Base-by-base conservation (phyloP, 2,888 invertebrate genomes). In the Eulithis prunata region DNA sequence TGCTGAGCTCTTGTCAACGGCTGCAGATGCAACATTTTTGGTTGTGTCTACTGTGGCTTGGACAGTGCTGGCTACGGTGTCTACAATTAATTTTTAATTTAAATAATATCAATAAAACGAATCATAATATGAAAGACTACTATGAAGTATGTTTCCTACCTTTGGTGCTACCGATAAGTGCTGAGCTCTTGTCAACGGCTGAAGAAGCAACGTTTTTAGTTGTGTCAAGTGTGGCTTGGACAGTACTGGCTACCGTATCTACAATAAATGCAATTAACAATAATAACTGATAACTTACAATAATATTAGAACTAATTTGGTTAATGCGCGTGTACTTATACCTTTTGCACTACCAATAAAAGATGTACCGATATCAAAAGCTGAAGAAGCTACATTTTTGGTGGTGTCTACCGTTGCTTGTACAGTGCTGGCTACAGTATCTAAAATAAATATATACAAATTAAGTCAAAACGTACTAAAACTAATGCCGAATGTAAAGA, bases 11-110 rank as follows among this genome's bases (percentile, higher is more conserved):
- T 86, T 86, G 53, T 85, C 85, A 66, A 82, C 74, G 57, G 81
- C 84, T 14, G 85, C 73, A 12, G 83, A 76, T 5, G 87, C 82
- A 43, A 78, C 77, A 73, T 78, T 83, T 73, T 84, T 86, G 14
- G 85, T 83, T 10, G 84, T 82, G 68, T 84, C 86, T 73, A 88
- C 80, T 36, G 84, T 82, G 41, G 76, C 69, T 57, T 79, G 72
- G 21, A 77, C 78, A 38, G 86, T 84, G 62, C 75, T 83, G 52
- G 81, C 69, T 68, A 86, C 80, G 2, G 84, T 81, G 69, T 86
- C 87, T 87, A 86, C 14, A 49, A 66, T 51, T 32, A 41, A 10
- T 41, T n/a, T n/a, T n/a, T 8, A 41, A 41, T 5, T 41, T 32
- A 41, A 41, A 41, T 38, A 38, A 4, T 4, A 38, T 38, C 10